Evolutionary conservation across 2,888 invertebrate genomes (phyloP), one percentile per base, ranked within the genome.

Genomic region (Neuroscelio doddi): DNA sequence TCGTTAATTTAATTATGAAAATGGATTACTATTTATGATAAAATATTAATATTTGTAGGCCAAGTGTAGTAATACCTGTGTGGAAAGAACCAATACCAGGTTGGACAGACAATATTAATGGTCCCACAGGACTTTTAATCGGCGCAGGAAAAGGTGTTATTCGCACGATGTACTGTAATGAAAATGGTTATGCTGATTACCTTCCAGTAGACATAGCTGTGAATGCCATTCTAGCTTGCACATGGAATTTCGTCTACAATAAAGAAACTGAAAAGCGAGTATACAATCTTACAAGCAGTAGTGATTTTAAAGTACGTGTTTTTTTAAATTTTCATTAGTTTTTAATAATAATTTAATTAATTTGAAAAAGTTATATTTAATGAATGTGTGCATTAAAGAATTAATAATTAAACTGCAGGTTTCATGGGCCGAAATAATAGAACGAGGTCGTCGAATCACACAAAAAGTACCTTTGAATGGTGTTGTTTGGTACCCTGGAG

Each of bases 101-200:
- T 3, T 94, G 96, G 96, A 94, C 95, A 0, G 96, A 97, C 81
- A 97, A 96, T 77, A 92, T 95, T 52, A 96, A 96, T 77, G 96
- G 96, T n/a, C 95, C 96, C 0, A 92, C 92, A 0, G 96, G 96
- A 4, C 86, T 94, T 1, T 85, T 96, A 1, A 93, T 91, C 49
- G 79, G 91, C 2, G 93, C 93, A 4, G 94, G 95, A 7, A 96
- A 95, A 80, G 96, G 96, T 0, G 93, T 96, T 0, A 89, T 96
- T 63, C 87, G 95, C n/a, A 90, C 93, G 0, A 94, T 96, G 94
- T 92, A 93, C 80, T 94, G 94, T 75, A 90, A 93, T 69, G 88
- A 91, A 3, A 89, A 89, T 64, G 89, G 91, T 17, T 93, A 92
- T 71, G 94, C 94, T 0, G 94, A 94, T 81, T 93, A 90, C 69